phyloP scores from a whole-genome alignment of 2,113 vertebrate genomes.

The Ramphastos sulfuratus region DNA sequence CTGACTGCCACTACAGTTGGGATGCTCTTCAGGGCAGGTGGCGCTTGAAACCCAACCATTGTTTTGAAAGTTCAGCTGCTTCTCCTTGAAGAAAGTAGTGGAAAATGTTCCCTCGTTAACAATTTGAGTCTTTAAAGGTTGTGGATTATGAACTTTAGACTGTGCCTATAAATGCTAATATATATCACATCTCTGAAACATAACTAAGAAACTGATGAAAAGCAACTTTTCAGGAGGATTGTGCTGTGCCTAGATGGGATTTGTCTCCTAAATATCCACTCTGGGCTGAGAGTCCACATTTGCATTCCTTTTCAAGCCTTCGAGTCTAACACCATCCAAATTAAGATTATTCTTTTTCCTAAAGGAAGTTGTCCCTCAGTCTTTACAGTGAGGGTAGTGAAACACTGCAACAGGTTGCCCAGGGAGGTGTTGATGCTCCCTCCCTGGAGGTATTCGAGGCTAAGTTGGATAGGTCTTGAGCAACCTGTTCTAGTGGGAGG shows the following conservation, averaged over 20 bases:
- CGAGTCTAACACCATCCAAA: neutral
- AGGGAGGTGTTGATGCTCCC: too few species aligned
- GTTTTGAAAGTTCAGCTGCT: slow-evolving; percentile 40
- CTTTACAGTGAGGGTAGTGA: too few species aligned
- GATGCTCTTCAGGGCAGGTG: slow-evolving; percentile 59
- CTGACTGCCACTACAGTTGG: slow-evolving; percentile 47
- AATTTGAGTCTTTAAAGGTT: neutral
- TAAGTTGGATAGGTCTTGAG: too few species aligned
- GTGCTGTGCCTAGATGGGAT: neutral
- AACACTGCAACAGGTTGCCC: too few species aligned
- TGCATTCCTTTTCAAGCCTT: neutral
- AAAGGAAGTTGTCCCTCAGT: neutral
- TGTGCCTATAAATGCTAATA: neutral
- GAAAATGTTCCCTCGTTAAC: neutral
- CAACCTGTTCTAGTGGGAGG: too few species aligned
- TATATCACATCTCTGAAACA: neutral
- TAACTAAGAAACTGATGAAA: neutral
- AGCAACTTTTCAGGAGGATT: neutral
- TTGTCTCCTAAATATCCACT: neutral
- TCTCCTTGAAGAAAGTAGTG: slow-evolving; percentile 28
- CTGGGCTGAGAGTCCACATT: neutral
- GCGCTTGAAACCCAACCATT: slow-evolving; percentile 31
- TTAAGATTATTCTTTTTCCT: neutral
- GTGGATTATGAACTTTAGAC: neutral
- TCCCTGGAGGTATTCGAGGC: too few species aligned